Percentiles rank a stretch among this genome's conserved stretches.
Conservation (phyloP, 2,797 vertebrate genomes). For the Eulemur coronatus region DNA sequence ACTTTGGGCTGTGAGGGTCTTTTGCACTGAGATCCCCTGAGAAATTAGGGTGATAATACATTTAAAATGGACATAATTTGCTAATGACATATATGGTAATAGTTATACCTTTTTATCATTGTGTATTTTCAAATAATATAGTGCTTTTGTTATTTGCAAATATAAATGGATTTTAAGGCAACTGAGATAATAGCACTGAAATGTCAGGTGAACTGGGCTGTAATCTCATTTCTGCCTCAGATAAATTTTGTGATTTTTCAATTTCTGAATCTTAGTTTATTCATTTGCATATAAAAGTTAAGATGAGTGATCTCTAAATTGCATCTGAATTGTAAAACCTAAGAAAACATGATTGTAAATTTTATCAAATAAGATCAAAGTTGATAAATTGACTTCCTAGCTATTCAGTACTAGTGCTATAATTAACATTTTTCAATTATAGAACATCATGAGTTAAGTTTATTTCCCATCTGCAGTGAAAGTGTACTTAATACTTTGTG, state of each 20-base stretch:
- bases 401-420: neutral
- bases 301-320: neutral
- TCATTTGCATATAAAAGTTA: neutral
- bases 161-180: neutral
- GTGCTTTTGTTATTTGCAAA: neutral
- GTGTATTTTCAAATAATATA: neutral
- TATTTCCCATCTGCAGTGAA: neutral
- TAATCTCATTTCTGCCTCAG: neutral
- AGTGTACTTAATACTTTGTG: neutral
- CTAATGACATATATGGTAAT: neutral
- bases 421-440: neutral
- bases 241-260: neutral
- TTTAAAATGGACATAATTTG: constrained; percentile 4
- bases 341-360: neutral
- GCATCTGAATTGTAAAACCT: constrained; percentile 6
- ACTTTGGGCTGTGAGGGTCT: neutral
- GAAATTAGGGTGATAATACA: neutral
- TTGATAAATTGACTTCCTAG: neutral
- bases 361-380: neutral
- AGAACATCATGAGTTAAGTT: neutral
- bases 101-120: neutral
- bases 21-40: neutral
- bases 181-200: neutral
- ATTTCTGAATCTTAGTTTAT: neutral
- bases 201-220: neutral